A percentile compares a stretch with the other conserved stretches of the same genome.
Conservation (phyloP, 1,140 invertebrate genomes). For the Belonocnema kinseyi region DNA sequence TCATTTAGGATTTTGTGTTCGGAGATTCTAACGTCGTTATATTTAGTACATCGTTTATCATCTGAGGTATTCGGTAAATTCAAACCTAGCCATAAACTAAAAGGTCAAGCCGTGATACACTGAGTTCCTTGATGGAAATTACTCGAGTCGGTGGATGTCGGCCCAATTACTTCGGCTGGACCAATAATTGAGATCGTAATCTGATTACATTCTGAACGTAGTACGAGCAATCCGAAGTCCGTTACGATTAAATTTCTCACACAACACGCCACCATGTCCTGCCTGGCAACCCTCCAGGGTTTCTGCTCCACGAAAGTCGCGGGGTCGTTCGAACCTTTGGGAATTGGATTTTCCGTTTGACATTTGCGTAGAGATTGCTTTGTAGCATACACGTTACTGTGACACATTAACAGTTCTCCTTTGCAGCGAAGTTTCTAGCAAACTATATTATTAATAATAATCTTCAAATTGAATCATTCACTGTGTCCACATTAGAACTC, state of each 20-base stretch:
- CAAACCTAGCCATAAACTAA: conserved; percentile 45
- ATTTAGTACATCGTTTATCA: conserved; percentile 1
- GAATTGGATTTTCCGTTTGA: conserved; percentile 61
- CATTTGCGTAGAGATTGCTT: conserved; percentile 42
- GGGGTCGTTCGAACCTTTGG: conserved; percentile 55
- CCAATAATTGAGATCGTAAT: conserved; percentile 61
- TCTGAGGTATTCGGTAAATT: conserved; percentile 30
- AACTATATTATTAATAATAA: too few species aligned
- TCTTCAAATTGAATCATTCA: too few species aligned
- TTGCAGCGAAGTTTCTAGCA: too few species aligned
- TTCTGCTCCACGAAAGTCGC: conserved; percentile 56
- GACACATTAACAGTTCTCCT: background rate
- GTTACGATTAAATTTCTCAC: conserved; percentile 62
- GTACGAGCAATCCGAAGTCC: conserved; percentile 52
- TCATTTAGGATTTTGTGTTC: conserved; percentile 36
- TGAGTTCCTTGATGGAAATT: conserved; percentile 60
- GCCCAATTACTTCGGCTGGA: conserved; percentile 59
- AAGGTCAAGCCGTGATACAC: conserved; percentile 52
- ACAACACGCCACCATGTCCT: conserved; percentile 54
- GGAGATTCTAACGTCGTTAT: background rate
- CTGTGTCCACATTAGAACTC: too few species aligned
- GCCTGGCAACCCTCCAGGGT: conserved; percentile 60
- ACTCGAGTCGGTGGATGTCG: conserved; percentile 57
- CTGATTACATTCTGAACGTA: conserved; percentile 58
- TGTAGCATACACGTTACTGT: background rate